phyloP scores from a whole-genome alignment of 2,113 vertebrate species.

The Gavialis gangeticus region DNA sequence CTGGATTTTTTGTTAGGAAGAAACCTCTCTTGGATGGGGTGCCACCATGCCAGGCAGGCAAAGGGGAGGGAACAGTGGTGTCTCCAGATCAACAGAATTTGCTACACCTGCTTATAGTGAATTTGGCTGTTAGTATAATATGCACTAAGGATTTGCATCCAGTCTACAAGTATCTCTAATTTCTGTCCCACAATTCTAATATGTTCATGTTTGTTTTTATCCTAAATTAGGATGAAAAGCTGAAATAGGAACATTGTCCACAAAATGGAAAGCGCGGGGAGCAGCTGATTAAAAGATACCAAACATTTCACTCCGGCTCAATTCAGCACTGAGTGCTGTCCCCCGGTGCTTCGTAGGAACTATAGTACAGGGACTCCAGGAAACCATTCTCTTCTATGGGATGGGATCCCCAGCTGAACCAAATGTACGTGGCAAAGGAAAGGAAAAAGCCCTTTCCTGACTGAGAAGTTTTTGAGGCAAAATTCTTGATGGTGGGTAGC shows the following conservation, averaged over 20 bases:
- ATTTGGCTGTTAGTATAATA: neutral
- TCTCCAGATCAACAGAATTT: fast-evolving
- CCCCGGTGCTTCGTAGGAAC: neutral
- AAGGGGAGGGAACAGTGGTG: neutral
- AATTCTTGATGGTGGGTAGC: no score
- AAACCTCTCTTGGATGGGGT: neutral
- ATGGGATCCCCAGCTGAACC: neutral
- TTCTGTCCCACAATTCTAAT: no score
- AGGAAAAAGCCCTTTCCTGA: neutral
- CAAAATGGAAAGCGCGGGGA: neutral
- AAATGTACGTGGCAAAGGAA: neutral
- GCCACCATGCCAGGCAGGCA: no score
- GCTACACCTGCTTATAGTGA: fast-evolving
- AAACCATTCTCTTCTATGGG: neutral
- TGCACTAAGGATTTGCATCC: neutral
- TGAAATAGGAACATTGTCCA: neutral
- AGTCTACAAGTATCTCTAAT: no score
- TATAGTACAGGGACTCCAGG: neutral
- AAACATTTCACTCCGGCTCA: fast-evolving
- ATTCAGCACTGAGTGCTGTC: neutral
- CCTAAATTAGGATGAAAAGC: constrained; percentile 32
- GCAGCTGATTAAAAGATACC: neutral
- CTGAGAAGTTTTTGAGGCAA: fast-evolving
- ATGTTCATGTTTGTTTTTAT: constrained; percentile 4
- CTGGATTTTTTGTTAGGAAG: neutral